These are phyloP conservation scores for Adrianichthys oophorus DNA, from an alignment of 2,797 vertebrate species.

Conservation along the genomic window DNA sequence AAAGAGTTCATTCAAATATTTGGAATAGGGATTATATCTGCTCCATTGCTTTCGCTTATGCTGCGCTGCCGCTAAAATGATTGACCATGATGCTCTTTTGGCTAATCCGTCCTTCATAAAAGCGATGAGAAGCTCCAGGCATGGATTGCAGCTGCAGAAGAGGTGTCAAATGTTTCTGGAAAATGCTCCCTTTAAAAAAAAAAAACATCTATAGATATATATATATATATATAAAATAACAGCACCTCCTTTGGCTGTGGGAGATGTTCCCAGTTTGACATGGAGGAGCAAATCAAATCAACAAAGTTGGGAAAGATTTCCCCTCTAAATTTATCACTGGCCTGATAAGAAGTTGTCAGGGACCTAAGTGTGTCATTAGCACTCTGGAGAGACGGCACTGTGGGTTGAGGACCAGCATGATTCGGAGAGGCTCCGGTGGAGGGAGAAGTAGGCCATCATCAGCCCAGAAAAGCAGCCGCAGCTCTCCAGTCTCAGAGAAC, in stretches of 20 bases:
- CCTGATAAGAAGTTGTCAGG: slow-evolving; percentile 57
- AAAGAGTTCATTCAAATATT: slow-evolving; percentile 51
- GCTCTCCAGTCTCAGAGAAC: slow-evolving; percentile 12
- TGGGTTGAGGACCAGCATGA: slow-evolving; percentile 49
- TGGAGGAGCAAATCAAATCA: slow-evolving; percentile 21
- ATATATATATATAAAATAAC: slow-evolving; percentile 2
- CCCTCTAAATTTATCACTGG: slow-evolving; percentile 43
- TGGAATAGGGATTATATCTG: slow-evolving; percentile 42
- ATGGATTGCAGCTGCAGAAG: slow-evolving; percentile 34
- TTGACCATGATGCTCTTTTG: slow-evolving; percentile 42
- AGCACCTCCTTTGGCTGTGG: slow-evolving; percentile 19
- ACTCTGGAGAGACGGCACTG: slow-evolving; percentile 65
- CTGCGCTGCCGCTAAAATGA: slow-evolving; percentile 60
- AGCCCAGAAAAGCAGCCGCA: slow-evolving; percentile 32
- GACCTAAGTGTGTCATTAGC: slow-evolving; percentile 70
- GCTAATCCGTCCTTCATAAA: slow-evolving; percentile 33
- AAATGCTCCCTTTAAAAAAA: not conserved
- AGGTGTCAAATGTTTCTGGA: slow-evolving; percentile 18
- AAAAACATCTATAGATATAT: not conserved
- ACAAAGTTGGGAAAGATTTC: slow-evolving; percentile 15
- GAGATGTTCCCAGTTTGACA: slow-evolving; percentile 18
- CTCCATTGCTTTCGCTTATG: slow-evolving; percentile 56
- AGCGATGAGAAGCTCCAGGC: slow-evolving; percentile 33
- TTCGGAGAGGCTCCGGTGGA: slow-evolving; percentile 50
- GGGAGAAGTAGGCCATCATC: slow-evolving; percentile 55